Evolutionary conservation across 2,797 vertebrate species (phyloP), one percentile per base, ranked within the genome.

Genomic region (Micrastur ruficollis): DNA sequence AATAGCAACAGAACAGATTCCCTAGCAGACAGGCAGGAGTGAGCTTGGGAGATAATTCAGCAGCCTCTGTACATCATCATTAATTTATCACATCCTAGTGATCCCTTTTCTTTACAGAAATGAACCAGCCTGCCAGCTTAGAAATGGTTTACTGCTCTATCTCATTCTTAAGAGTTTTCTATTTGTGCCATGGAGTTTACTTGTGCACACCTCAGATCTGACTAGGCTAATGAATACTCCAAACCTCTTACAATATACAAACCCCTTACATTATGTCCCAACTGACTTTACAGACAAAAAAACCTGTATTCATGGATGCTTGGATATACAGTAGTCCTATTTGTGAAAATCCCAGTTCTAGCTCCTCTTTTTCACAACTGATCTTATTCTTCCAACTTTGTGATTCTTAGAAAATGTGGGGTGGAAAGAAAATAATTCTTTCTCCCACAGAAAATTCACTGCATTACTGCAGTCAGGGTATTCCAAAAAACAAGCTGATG

Each of bases 241-340:
- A 66, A 80, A 52, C 1, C 2, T 59, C 29, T 40, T 14, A 38
- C 32, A 86, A 52, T 38, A 53, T 3, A 8, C 3, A 17, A 67
- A 61, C 14, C 4, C 36, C 7, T 83, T 52, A 56, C 2, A 8
- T 74, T 52, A 26, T 19, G 22, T 49, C 22, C 27, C 21, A 65
- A 46, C 3, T 21, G 27, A 67, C 11, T 90, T 71, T 22, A 21
- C 8, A 75, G 40, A 8, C 31, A 9, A 73, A 79, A 89, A 72
- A 31, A 0, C 0, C 8, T 52, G 6, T 14, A 55, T 62, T 11
- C 3, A 15, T n/a, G 22, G 11, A n/a, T 47, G 42, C 14, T 38
- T 78, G 42, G n/a, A 74, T n/a, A 74, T 16, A 36, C 9, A 44
- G 11, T 36, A 74, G 34, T 26, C 6, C 7, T 44, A 7, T 26